Percentiles rank a stretch among this genome's conserved stretches.
Evolutionary conservation across 2,113 vertebrate genomes (phyloP).

Genomic region (Colistium nudipinnis): DNA sequence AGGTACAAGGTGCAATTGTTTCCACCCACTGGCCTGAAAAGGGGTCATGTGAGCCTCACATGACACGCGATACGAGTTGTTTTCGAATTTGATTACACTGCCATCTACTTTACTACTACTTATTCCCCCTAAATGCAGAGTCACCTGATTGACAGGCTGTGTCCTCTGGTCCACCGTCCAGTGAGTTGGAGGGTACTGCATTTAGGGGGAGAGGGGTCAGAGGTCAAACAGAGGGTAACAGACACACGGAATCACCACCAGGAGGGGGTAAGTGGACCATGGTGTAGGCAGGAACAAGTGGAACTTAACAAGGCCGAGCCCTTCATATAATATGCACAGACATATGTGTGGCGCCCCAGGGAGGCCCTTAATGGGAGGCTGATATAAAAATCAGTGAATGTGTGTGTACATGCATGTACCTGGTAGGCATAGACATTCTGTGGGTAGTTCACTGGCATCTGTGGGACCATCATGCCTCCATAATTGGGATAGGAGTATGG

Average conservation of each 20-base stretch:
- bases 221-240: constrained; percentile 42
- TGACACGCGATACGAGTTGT: neutral
- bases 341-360: constrained; percentile 8
- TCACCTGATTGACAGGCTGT: constrained; percentile 77
- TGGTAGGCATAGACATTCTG: constrained; percentile 87
- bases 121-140: constrained; percentile 18
- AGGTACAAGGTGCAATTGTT: neutral
- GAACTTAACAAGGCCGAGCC: constrained; percentile 17
- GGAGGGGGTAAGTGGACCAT: neutral
- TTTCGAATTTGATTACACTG: neutral
- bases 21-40: neutral
- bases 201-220: constrained; percentile 32
- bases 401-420: constrained; percentile 74
- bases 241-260: neutral
- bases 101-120: neutral
- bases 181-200: constrained; percentile 69
- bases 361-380: neutral
- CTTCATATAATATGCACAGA: constrained; percentile 22
- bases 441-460: constrained; percentile 88
- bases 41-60: neutral
- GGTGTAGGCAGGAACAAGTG: neutral
- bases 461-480: constrained; percentile 83
- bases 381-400: constrained; percentile 5
- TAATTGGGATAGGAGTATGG: constrained; percentile 85
- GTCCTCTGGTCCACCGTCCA: constrained; percentile 77